phyloP scores from a whole-genome alignment of 2,888 invertebrate genomes.

The Carcina quercana region DNA sequence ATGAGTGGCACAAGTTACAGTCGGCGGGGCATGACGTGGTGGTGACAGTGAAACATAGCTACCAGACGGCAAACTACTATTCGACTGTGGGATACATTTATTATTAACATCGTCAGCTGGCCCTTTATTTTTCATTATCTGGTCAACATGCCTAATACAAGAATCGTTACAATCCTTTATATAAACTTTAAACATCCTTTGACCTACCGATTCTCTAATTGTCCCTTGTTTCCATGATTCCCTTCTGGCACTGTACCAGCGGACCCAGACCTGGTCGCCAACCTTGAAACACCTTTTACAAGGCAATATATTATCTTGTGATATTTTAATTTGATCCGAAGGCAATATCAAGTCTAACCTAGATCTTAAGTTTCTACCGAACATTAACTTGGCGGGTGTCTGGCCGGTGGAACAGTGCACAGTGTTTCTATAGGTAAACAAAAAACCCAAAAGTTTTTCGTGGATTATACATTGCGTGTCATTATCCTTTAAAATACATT shows the following conservation, averaged over 20 bases:
- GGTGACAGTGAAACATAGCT: too few relatives aligned
- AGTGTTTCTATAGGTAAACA: constrained; percentile 19
- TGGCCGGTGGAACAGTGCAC: constrained; percentile 17
- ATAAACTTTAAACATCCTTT: constrained; percentile 4
- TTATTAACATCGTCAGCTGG: too few relatives aligned
- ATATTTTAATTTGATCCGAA: background rate
- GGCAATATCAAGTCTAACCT: constrained; percentile 15
- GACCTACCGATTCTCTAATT: constrained; percentile 10
- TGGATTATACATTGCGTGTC: constrained; percentile 1
- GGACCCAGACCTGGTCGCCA: constrained; percentile 11
- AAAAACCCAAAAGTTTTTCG: constrained; percentile 13
- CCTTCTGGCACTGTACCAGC: constrained; percentile 11
- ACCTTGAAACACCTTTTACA: constrained; percentile 6
- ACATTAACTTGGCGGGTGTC: constrained; percentile 18
- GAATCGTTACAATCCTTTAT: background rate
- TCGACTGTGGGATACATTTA: too few relatives aligned
- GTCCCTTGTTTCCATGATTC: constrained; percentile 9
- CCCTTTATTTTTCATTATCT: constrained; percentile 3
- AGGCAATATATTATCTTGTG: too few relatives aligned
- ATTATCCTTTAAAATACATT: constrained; percentile 12
- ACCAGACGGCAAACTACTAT: too few relatives aligned
- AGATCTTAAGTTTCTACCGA: constrained; percentile 16
- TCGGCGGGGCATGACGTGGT: too few relatives aligned
- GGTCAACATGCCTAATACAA: constrained; percentile 4
- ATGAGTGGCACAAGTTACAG: too few relatives aligned